Evolutionary conservation across 2,888 invertebrate genomes (phyloP), one percentile per base, ranked within the genome.

Genomic region (Hoplodrina ambigua): DNA sequence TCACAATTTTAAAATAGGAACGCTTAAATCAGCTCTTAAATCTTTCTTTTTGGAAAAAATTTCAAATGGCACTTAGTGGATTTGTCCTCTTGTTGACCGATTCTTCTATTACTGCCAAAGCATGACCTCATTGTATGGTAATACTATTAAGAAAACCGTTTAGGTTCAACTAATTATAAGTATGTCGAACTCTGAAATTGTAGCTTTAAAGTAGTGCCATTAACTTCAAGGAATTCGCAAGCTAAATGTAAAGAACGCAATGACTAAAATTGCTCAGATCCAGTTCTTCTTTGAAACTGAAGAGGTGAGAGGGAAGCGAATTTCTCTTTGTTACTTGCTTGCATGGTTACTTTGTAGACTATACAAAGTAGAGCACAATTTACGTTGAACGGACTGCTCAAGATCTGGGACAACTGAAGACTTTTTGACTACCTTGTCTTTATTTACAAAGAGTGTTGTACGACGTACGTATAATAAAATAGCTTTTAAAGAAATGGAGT

Each of bases 311-410:
- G 66, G 37, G 52, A 72, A 81, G 59, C 44, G 55, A 78, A 66
- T 72, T 70, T 81, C 53, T 53, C 78, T 79, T 79, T 79, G 81
- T 69, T 56, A 64, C 69, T 72, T 63, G 62, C 81, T 68, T 72
- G 64, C 56, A 66, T 78, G 72, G 68, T 78, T 78, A 72, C 69
- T 81, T 81, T 69, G 66, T 65, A 20, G 37, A 54, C 20, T 62
- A 46, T 53, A 62, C 62, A 67, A 68, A 59, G 57, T 56, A 66
- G 54, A 68, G 54, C 37, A 66, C 63, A 66, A 67, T 81, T 81
- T 69, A 52, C 68, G 33, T 72, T 50, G 25, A 71, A 49, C 33
- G 52, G 56, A 60, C 52, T 33, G 54, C 33, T 80, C 46, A 52
- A 64, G 53, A 80, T 57, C 49, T 62, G 15, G 54, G 41, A 33